Percentiles rank a stretch among this genome's conserved stretches.
Evolutionary conservation across 2,888 invertebrate species (phyloP).

Genomic region (Mesoligia furuncula): DNA sequence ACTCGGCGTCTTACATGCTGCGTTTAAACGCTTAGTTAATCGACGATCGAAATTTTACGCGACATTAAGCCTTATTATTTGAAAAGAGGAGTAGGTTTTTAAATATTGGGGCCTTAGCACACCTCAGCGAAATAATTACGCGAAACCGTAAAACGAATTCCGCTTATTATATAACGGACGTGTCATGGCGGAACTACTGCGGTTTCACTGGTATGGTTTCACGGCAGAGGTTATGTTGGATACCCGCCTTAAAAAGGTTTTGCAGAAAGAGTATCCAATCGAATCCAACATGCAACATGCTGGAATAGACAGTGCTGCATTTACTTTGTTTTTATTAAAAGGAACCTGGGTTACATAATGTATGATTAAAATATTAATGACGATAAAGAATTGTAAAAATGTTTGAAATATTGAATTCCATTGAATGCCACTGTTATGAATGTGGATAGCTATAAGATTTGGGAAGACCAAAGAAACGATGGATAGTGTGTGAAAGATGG

Average conservation of each 20-base stretch:
- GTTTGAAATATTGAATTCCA: background rate
- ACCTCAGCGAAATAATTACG: background rate
- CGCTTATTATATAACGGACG: background rate
- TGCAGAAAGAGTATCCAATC: background rate
- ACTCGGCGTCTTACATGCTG: background rate
- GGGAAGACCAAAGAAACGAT: background rate
- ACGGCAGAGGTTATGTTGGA: background rate
- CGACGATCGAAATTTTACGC: background rate
- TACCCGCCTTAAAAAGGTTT: background rate
- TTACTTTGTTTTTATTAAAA: background rate
- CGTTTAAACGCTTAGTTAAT: constrained; percentile 3
- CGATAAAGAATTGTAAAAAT: background rate
- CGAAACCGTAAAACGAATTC: background rate
- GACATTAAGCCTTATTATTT: background rate
- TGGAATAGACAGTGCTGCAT: too few relatives aligned
- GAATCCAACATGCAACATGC: too few relatives aligned
- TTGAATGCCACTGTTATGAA: background rate
- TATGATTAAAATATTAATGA: background rate
- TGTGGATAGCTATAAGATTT: background rate
- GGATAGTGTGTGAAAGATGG: background rate
- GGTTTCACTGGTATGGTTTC: background rate
- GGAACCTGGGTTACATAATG: background rate
- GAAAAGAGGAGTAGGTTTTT: background rate
- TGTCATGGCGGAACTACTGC: background rate
- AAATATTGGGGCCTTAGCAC: background rate